Evolutionary conservation across 2,888 invertebrate genomes (phyloP).

Genomic region (Linnaemya vulpina): DNA sequence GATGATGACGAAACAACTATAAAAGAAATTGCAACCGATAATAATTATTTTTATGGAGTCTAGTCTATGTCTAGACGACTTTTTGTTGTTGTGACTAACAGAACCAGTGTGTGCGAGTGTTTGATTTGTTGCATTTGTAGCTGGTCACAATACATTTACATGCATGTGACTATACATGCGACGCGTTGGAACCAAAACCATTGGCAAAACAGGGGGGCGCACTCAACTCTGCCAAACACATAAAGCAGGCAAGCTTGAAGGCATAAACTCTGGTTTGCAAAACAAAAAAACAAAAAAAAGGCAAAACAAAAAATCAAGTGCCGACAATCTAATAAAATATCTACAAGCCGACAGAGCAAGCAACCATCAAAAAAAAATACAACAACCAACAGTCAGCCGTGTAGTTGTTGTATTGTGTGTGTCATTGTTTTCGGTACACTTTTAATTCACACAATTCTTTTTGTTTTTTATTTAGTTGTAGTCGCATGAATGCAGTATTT

Average conservation of each 20-base stretch:
- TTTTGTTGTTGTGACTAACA: constrained; percentile 69
- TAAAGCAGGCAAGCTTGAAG: constrained; percentile 54
- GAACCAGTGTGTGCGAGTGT: constrained; percentile 19
- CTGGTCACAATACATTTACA: constrained; percentile 53
- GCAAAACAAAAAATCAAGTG: constrained; percentile 66
- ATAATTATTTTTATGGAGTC: constrained; percentile 83
- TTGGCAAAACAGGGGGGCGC: constrained; percentile 6
- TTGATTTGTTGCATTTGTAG: constrained; percentile 45
- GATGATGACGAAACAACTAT: constrained; percentile 59
- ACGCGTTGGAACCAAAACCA: constrained; percentile 43
- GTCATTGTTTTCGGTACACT: constrained; percentile 61
- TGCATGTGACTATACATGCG: constrained; percentile 31
- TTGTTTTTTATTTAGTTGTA: constrained; percentile 13
- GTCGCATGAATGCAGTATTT: constrained; percentile 21
- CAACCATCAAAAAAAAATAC: constrained; percentile 35
- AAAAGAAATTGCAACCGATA: constrained; percentile 83
- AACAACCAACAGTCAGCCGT: constrained; percentile 28
- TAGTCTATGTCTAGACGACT: constrained; percentile 83
- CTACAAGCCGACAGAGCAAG: constrained; percentile 18
- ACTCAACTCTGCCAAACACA: constrained; percentile 17
- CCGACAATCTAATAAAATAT: constrained; percentile 61
- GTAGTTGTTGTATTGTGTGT: constrained; percentile 59
- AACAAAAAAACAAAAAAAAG: constrained; percentile 1
- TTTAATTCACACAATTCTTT: constrained; percentile 49
- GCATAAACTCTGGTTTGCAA: constrained; percentile 26